Conservation (phyloP, 23 tunicate genomes). For the Trididemnum clinides region DNA sequence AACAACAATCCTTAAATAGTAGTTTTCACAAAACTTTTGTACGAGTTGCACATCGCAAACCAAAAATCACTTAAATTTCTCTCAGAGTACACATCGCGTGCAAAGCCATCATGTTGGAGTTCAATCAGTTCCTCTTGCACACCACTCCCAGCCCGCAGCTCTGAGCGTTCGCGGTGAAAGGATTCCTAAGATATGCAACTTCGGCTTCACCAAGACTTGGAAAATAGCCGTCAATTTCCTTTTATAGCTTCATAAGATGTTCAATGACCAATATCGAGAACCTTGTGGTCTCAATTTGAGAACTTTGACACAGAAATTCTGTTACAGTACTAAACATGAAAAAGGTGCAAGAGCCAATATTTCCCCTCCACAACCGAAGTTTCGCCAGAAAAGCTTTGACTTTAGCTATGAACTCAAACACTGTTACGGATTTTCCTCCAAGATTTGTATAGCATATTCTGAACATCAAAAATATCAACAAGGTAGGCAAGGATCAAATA, state of each 20-base stretch:
- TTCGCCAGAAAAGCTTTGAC: conserved; percentile 28
- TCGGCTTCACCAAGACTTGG: conserved; percentile 40
- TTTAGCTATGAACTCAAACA: conserved; percentile 28
- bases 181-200: conserved; percentile 46
- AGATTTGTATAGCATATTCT: conserved; percentile 18
- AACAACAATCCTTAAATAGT: too few relatives aligned
- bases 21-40: too few relatives aligned
- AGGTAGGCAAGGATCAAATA: conserved; percentile 25
- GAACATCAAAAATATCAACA: conserved; percentile 29
- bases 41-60: too few relatives aligned
- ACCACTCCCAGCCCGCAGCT: conserved; percentile 19
- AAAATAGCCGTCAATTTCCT: conserved; percentile 48
- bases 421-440: conserved; percentile 13
- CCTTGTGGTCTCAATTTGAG: conserved; percentile 25
- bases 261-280: conserved; percentile 39
- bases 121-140: conserved; percentile 28
- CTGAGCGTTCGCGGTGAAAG: conserved; percentile 52
- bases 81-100: conserved; percentile 27
- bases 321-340: conserved; percentile 20
- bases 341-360: conserved; percentile 15
- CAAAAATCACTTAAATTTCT: conserved; percentile 14
- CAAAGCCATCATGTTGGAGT: conserved; percentile 18
- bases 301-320: conserved; percentile 24
- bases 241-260: conserved; percentile 42
- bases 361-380: conserved; percentile 38